Conservation (phyloP, 2,888 invertebrate genomes). For the Polydrusus pterygomalis region DNA sequence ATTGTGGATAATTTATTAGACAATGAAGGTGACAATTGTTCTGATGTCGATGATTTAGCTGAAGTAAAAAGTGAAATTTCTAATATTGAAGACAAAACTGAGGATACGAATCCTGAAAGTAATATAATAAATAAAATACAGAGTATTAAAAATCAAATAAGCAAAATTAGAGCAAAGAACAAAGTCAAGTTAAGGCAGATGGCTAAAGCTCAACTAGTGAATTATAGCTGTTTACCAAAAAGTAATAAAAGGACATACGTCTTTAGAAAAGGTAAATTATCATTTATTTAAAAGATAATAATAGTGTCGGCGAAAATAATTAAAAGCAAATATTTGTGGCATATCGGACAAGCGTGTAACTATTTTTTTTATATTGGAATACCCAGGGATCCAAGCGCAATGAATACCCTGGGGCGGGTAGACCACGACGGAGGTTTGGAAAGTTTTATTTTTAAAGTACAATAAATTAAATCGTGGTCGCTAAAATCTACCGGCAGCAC, state of each 20-base stretch:
- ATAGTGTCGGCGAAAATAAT: no score
- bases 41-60: constrained; percentile 32
- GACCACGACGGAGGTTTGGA: no score
- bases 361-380: no score
- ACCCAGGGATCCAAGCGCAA: no score
- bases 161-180: constrained; percentile 44
- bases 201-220: constrained; percentile 39
- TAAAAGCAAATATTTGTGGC: no score
- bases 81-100: not conserved
- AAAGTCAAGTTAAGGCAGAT: constrained; percentile 40
- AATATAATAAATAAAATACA: constrained; percentile 33
- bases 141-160: constrained; percentile 39
- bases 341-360: no score
- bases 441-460: no score
- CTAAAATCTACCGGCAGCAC: no score
- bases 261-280: constrained; percentile 34
- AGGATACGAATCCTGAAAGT: constrained; percentile 11
- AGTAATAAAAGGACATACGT: constrained; percentile 41
- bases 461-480: no score
- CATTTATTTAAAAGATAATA: no score
- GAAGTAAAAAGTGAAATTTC: constrained; percentile 22
- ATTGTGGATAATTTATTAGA: constrained; percentile 6
- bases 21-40: constrained; percentile 27
- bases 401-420: no score
- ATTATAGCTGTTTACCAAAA: constrained; percentile 17